A percentile compares a stretch with the other conserved stretches of the same genome.
phyloP scores from a whole-genome alignment of 2,113 vertebrate genomes.

The Ctenodactylus gundi region DNA sequence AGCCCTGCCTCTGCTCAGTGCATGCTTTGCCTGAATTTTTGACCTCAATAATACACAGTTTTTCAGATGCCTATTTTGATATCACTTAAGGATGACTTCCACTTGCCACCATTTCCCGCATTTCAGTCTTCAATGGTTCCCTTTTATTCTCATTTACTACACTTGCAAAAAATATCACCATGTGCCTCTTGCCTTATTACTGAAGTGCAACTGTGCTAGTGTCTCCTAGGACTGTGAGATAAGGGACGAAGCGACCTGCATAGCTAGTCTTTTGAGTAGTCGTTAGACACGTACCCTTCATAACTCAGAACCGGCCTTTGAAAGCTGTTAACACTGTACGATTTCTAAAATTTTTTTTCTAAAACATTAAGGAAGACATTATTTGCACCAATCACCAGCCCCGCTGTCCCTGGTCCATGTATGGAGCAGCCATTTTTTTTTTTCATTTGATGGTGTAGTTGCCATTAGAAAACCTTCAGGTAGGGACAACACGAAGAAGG shows the following conservation, averaged over 20 bases:
- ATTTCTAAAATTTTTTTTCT: neutral
- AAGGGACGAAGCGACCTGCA: neutral
- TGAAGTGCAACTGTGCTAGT: neutral
- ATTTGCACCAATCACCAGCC: neutral
- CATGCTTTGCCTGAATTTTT: neutral
- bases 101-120: neutral
- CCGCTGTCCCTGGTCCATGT: neutral
- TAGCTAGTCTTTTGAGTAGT: neutral
- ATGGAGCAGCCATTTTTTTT: neutral
- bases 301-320: neutral
- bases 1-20: neutral
- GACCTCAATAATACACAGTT: neutral
- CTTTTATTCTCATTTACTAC: neutral
- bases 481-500: neutral
- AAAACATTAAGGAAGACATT: neutral
- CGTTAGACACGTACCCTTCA: neutral
- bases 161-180: neutral
- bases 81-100: neutral
- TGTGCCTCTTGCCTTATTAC: neutral
- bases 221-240: neutral
- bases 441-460: neutral
- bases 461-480: neutral
- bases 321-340: neutral
- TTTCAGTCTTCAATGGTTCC: neutral
- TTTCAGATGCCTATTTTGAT: neutral